A percentile compares a stretch with the other conserved stretches of the same genome.
phyloP scores from a whole-genome alignment of 2,797 vertebrate species.

The Artibeus jamaicensis region DNA sequence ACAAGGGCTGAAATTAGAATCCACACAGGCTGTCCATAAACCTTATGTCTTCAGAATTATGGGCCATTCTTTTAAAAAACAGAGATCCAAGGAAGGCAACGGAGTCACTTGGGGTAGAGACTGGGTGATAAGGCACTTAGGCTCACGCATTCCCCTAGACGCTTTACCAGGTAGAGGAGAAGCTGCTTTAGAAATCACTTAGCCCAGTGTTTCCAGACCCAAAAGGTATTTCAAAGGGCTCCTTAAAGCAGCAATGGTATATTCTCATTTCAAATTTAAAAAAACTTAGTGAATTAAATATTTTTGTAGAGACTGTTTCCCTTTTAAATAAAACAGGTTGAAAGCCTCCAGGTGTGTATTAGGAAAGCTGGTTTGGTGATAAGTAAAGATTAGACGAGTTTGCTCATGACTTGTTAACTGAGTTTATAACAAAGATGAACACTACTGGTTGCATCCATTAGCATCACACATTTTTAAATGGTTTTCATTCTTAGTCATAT shows the following conservation, averaged over 20 bases:
- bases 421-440: conserved; percentile 12
- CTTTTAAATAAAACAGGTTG: not conserved
- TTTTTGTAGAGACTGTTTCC: conserved; percentile 18
- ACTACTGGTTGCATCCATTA: not conserved
- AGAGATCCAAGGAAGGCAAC: not conserved
- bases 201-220: not conserved
- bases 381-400: not conserved
- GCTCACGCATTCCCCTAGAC: not conserved
- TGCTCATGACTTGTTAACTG: not conserved
- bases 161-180: not conserved
- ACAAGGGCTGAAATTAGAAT: not conserved
- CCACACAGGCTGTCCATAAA: not conserved
- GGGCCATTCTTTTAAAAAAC: not conserved
- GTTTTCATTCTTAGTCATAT: conserved; percentile 61
- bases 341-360: not conserved
- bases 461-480: conserved; percentile 58
- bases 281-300: not conserved
- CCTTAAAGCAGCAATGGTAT: not conserved
- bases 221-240: not conserved
- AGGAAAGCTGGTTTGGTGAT: not conserved
- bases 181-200: not conserved
- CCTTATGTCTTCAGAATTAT: not conserved
- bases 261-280: conserved; percentile 3
- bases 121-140: not conserved
- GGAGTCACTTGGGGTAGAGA: not conserved